Conservation (phyloP, 2,113 vertebrate species). For the Morone chrysops region DNA sequence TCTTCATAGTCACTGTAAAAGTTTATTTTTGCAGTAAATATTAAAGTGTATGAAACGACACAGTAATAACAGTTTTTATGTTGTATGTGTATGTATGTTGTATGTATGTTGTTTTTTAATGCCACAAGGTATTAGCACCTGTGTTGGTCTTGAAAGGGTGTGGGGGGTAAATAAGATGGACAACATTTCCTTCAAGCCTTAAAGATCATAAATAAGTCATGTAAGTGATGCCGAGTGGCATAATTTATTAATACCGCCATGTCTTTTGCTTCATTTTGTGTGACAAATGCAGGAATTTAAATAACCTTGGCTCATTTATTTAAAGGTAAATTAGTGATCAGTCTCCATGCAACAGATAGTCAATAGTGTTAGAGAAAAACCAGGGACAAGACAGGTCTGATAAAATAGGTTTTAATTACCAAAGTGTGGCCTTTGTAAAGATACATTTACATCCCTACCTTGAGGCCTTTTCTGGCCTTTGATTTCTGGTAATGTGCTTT, state of each 20-base stretch:
- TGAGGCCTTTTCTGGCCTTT: constrained; percentile 86
- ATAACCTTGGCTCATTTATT: constrained; percentile 88
- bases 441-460: constrained; percentile 80
- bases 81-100: no score
- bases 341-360: constrained; percentile 83
- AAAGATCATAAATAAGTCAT: constrained; percentile 1
- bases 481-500: constrained; percentile 96
- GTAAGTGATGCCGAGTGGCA: neutral
- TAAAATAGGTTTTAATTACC: constrained; percentile 99
- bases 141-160: neutral
- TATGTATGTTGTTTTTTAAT: neutral
- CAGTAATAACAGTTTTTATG: neutral
- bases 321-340: constrained; percentile 90
- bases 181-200: neutral
- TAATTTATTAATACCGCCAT: neutral
- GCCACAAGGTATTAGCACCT: neutral
- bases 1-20: constrained; percentile 9
- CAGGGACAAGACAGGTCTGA: constrained; percentile 84
- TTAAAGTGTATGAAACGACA: constrained; percentile 1
- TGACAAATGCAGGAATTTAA: constrained; percentile 83
- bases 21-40: constrained; percentile 1
- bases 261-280: constrained; percentile 62
- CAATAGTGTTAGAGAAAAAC: constrained; percentile 88
- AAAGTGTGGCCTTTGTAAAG: constrained; percentile 88
- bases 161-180: neutral